These are phyloP conservation scores for Polypterus senegalus DNA, from an alignment of 2,113 vertebrate species.

Conservation along the genomic window DNA sequence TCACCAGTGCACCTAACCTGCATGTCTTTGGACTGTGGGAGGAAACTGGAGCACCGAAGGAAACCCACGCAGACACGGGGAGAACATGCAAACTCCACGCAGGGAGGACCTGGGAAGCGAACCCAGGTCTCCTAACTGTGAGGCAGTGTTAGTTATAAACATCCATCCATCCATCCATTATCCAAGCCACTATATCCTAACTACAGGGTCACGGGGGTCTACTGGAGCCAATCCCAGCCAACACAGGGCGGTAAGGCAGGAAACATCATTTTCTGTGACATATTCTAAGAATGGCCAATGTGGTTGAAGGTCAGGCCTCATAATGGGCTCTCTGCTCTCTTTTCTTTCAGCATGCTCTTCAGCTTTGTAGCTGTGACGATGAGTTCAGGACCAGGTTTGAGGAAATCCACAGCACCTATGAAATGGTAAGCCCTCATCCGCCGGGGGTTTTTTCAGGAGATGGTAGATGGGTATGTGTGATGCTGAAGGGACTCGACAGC, in stretches of 20 bases:
- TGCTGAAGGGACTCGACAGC: neutral
- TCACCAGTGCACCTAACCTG: no score
- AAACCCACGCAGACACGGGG: no score
- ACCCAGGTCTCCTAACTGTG: no score
- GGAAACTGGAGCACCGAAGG: no score
- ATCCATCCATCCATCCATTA: no score
- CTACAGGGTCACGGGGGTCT: neutral
- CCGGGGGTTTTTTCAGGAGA: no score
- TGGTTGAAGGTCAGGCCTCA: neutral
- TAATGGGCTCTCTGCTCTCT: neutral
- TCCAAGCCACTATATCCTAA: no score
- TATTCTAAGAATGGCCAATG: neutral
- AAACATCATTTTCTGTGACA: neutral
- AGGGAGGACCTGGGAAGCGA: no score
- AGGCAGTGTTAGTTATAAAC: no score
- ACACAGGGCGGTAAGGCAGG: neutral
- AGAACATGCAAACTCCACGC: no score
- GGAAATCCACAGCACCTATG: slow-evolving; percentile 28
- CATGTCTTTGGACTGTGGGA: no score
- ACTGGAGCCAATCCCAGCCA: neutral
- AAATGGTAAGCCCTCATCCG: slow-evolving; percentile 29
- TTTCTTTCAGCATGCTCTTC: slow-evolving; percentile 20
- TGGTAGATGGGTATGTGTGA: neutral
- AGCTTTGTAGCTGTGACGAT: slow-evolving; percentile 44
- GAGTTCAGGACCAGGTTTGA: slow-evolving; percentile 33